Percentiles rank a stretch among this genome's conserved stretches.
Conservation (phyloP, 2,113 vertebrate species). For the Zonotrichia leucophrys region DNA sequence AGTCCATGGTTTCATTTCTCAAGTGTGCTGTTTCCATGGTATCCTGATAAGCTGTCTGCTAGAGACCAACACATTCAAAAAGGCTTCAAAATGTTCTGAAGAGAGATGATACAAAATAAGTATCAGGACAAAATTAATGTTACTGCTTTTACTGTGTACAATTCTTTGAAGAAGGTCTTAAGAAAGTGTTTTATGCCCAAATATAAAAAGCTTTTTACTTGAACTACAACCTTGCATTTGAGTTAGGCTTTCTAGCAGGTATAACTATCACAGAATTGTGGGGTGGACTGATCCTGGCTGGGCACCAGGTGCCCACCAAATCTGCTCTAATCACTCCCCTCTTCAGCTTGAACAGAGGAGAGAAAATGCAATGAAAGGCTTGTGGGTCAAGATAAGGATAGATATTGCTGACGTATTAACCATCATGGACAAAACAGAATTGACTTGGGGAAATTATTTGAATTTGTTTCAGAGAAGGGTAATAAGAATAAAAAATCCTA, state of each 20-base stretch:
- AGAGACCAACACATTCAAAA: background rate
- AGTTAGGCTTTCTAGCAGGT: background rate
- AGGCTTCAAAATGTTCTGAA: background rate
- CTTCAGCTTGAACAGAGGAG: background rate
- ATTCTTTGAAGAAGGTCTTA: background rate
- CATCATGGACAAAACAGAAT: fast-evolving
- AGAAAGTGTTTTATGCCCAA: background rate
- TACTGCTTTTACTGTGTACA: background rate
- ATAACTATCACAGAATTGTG: background rate
- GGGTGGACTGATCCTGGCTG: background rate
- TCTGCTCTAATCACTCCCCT: background rate
- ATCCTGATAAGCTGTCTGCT: background rate
- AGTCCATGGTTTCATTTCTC: background rate
- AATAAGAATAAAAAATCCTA: background rate
- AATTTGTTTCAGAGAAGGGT: background rate
- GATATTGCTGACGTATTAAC: background rate
- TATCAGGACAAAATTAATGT: background rate
- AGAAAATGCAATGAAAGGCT: background rate
- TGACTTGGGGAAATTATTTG: background rate
- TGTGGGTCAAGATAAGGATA: background rate
- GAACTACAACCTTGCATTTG: background rate
- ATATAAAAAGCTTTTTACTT: background rate
- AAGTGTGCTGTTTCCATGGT: background rate
- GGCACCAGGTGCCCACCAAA: background rate
- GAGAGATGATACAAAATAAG: background rate